phyloP scores from a whole-genome alignment of 2,113 vertebrate genomes.

The Corydoras sp. region DNA sequence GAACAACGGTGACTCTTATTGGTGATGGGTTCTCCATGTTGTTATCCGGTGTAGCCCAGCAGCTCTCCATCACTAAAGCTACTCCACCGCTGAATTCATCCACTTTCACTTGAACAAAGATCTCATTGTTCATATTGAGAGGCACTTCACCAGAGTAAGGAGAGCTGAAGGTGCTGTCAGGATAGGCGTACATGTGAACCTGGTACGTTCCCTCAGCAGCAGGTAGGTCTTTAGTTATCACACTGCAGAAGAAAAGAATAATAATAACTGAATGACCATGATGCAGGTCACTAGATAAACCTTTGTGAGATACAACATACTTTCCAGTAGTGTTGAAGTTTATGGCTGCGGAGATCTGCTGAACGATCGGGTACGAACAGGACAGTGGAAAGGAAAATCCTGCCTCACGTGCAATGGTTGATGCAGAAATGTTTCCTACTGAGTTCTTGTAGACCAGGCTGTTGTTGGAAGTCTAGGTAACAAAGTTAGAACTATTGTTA shows the following conservation, averaged over 20 bases:
- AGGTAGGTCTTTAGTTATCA: not conserved
- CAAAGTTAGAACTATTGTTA: too few relatives aligned
- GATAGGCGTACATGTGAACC: not conserved
- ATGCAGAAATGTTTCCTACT: too few relatives aligned
- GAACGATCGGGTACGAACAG: constrained; percentile 29
- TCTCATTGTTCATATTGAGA: not conserved
- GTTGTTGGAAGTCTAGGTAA: too few relatives aligned
- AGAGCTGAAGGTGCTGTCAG: not conserved
- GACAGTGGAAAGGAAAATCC: constrained; percentile 15
- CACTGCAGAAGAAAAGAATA: not conserved
- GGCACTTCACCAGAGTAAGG: not conserved
- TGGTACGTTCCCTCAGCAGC: not conserved
- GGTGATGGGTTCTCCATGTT: too few relatives aligned
- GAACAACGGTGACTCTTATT: too few relatives aligned
- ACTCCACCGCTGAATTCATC: too few relatives aligned
- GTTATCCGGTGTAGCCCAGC: too few relatives aligned
- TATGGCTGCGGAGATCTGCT: constrained; percentile 14
- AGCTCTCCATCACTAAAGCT: too few relatives aligned
- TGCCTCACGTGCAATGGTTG: not conserved
- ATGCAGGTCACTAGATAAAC: not conserved
- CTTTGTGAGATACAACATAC: not conserved
- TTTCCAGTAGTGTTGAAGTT: not conserved
- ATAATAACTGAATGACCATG: not conserved
- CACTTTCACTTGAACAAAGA: constrained; percentile 28
- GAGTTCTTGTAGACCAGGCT: too few relatives aligned